These are phyloP conservation scores for Dromiciops gliroides DNA, from an alignment of 2,113 vertebrate genomes.

Conservation along the genomic window DNA sequence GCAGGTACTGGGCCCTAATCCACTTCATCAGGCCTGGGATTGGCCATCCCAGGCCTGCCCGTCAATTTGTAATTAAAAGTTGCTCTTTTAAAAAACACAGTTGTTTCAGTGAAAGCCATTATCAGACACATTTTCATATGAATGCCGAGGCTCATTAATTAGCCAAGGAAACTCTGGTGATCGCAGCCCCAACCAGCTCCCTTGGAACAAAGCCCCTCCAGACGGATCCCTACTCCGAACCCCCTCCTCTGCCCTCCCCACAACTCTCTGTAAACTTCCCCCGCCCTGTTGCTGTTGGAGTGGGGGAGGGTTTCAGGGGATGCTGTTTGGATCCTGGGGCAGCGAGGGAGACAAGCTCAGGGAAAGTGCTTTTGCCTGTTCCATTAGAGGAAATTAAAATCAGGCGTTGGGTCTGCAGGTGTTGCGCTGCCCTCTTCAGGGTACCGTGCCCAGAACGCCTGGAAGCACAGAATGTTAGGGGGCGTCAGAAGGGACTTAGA, in stretches of 20 bases:
- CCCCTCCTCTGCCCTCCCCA: conserved; percentile 77
- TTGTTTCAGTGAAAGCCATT: conserved; percentile 94
- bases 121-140: conserved; percentile 96
- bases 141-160: conserved; percentile 95
- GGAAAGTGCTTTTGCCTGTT: conserved; percentile 58
- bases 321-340: conserved; percentile 77
- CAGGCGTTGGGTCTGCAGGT: background rate
- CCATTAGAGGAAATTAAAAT: conserved; percentile 25
- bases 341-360: conserved; percentile 13
- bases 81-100: conserved; percentile 88
- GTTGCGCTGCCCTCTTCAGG: background rate
- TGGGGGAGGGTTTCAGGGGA: conserved; percentile 60
- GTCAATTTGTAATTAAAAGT: conserved; percentile 95
- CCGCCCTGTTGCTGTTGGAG: conserved; percentile 5
- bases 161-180: conserved; percentile 76
- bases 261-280: conserved; percentile 82
- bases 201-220: background rate
- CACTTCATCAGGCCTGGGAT: conserved; percentile 86
- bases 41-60: conserved; percentile 82
- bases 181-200: background rate
- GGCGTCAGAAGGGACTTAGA: background rate
- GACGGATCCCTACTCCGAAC: conserved; percentile 83
- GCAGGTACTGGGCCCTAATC: conserved; percentile 85
- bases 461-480: background rate
- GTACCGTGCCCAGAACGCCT: background rate